These are phyloP conservation scores for Steromphala cineraria DNA, from an alignment of 2,888 invertebrate species.

Conservation along the genomic window DNA sequence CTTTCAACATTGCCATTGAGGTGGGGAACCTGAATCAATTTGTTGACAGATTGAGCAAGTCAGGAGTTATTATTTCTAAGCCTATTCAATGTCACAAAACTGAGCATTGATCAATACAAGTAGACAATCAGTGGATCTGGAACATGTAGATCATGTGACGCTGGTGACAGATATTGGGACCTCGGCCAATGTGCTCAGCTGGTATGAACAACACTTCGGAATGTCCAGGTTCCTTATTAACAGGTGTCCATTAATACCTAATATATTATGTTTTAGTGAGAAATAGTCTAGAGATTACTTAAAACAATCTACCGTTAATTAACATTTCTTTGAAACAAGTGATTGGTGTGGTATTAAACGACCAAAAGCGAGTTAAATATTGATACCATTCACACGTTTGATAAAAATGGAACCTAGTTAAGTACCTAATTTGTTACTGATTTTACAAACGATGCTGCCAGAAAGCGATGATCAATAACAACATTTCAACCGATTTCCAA, in stretches of 20 bases:
- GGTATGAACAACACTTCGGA: slow-evolving; percentile 76
- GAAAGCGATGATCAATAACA: too few relatives aligned
- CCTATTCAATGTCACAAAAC: slow-evolving; percentile 59
- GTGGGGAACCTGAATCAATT: slow-evolving; percentile 68
- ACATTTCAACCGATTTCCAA: too few relatives aligned
- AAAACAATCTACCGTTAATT: too few relatives aligned
- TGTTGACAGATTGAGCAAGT: slow-evolving; percentile 50
- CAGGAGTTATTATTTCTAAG: slow-evolving; percentile 65
- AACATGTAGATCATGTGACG: slow-evolving; percentile 76
- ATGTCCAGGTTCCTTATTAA: slow-evolving; percentile 75
- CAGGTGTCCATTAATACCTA: slow-evolving; percentile 57
- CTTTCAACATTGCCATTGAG: slow-evolving; percentile 75
- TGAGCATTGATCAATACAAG: not conserved
- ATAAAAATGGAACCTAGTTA: too few relatives aligned
- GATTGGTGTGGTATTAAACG: too few relatives aligned
- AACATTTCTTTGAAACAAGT: too few relatives aligned
- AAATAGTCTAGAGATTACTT: too few relatives aligned
- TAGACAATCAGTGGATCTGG: slow-evolving; percentile 32
- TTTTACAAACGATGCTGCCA: too few relatives aligned
- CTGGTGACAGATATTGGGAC: slow-evolving; percentile 72
- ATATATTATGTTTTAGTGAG: too few relatives aligned
- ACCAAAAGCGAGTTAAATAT: too few relatives aligned
- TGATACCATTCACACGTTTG: too few relatives aligned
- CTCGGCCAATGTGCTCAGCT: slow-evolving; percentile 69
- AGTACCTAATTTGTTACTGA: too few relatives aligned